Evolutionary conservation across 2,797 vertebrate species (phyloP), one percentile per base, ranked within the genome.

Genomic region (Pelobates cultripes): DNA sequence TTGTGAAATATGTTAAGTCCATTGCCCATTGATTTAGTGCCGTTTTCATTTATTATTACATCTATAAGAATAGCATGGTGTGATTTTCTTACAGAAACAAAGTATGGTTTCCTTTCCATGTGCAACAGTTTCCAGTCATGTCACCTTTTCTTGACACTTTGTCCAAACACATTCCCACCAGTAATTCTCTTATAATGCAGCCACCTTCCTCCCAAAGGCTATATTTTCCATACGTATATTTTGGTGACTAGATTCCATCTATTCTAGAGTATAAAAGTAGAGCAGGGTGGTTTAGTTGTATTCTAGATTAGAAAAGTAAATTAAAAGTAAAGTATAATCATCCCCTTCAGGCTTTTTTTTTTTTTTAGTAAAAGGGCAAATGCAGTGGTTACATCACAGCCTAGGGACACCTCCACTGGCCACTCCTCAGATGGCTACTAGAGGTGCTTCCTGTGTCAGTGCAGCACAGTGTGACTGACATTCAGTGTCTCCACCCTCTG

Each of bases 101-200:
- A 53, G 43, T 53, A 41, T 64, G 55, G 63, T 86, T 51, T 14
- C 1, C 44, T 85, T 85, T 87, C 79, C 66, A 84, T 43, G 10
- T 45, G 0, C 0, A 86, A 80, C 0, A 0, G 15, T 79, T 87
- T 55, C 77, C 47, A 78, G 79, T 71, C 47, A 63, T 68, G 53
- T 14, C 43, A 41, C 43, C 43, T 72, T 83, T 86, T 7, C 14
- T 12, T 57, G 55, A 57, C 55, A 12, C 55, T 57, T 12, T 12
- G 47, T 51, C 10, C 47, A 51, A 51, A 51, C 47, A 51, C 47
- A 51, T 51, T 51, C 47, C 47, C 47, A 51, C 47, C 3, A 6
- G 47, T 51, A 5, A 6, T 51, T 57, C 9, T 57, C 55, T 4
- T 57, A 4, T 12, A 57, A 57, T 15, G 55, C 55, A 14, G 9